Evolutionary conservation across 2,888 invertebrate genomes (phyloP).

Genomic region (Crepidodera aurea): DNA sequence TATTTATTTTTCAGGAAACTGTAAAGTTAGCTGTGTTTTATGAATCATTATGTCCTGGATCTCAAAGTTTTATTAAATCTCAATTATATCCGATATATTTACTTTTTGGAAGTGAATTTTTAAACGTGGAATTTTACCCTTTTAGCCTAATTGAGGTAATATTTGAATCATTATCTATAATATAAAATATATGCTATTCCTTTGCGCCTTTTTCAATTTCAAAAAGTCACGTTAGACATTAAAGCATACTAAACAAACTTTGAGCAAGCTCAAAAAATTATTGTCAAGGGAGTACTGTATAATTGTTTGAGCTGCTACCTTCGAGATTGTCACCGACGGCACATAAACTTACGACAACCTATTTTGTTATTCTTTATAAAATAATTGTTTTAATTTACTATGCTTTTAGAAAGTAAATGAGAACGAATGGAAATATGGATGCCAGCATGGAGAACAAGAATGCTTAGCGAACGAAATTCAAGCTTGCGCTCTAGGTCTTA

Average conservation of each 20-base stretch:
- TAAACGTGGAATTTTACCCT: slow-evolving; percentile 34
- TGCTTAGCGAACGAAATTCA: slow-evolving; percentile 65
- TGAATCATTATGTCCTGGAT: slow-evolving; percentile 36
- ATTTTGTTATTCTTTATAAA: too few relatives aligned
- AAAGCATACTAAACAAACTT: too few relatives aligned
- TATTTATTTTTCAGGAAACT: slow-evolving; percentile 8
- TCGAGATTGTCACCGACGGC: too few relatives aligned
- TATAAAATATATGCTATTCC: too few relatives aligned
- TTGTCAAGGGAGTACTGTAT: too few relatives aligned
- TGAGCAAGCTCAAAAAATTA: too few relatives aligned
- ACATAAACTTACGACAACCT: too few relatives aligned
- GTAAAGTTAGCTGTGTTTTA: slow-evolving; percentile 38
- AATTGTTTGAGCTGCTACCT: too few relatives aligned
- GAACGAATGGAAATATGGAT: slow-evolving; percentile 40
- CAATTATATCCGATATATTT: slow-evolving; percentile 36
- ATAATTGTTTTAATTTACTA: too few relatives aligned
- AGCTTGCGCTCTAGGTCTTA: slow-evolving; percentile 57
- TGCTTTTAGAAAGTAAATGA: neutral
- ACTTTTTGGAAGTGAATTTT: slow-evolving; percentile 26
- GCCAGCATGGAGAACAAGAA: slow-evolving; percentile 65
- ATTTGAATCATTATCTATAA: neutral
- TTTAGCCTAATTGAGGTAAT: slow-evolving; percentile 19
- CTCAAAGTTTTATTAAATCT: slow-evolving; percentile 28
- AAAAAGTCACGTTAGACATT: too few relatives aligned
- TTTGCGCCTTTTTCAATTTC: too few relatives aligned